Base-by-base conservation (phyloP, 1,140 invertebrate genomes). In the Mamestra configurata region DNA sequence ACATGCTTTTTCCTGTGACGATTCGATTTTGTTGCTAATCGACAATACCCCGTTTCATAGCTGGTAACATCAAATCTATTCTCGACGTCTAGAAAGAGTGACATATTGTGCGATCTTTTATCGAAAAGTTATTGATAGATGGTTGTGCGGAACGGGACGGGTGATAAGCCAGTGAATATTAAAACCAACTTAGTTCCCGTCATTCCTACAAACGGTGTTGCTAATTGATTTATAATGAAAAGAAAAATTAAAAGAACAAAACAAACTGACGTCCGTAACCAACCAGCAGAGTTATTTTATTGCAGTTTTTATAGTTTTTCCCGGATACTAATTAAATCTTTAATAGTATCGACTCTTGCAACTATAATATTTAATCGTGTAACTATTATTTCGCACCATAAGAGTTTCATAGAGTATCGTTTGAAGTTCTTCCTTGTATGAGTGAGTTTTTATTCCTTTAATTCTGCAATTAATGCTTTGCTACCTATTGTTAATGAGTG, bases 231-330 rank as follows among this genome's bases (percentile, higher is more conserved):
- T 8, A 66, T 20, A 40, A 40, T 10, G 37, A 40, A 31, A 31
- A 5, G 27, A 31, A 31, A 11, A 22, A 43, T 66, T 18, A 43
- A 13, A 40, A 22, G n/a, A 10, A 66, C 7, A 40, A 4, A 22
- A 37, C 10, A 40, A 43, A 66, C 35, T 40, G 37, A 66, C 35
- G 40, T 20, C 18, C 7, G 18, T 43, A 66, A 13, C 61, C 35
- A 40, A 66, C 61, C 22, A 66, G 61, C 35, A 10, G 43, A 40
- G 37, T 43, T 43, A 66, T 66, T 40, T 66, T 43, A 66, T 40
- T 40, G 35, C 37, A 66, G 0, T 66, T 43, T 40, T 66, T 66
- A 66, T 22, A 20, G 13, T 31, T 35, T 66, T 66, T 40, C 61
- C 15, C n/a, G 35, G 61, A 40, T 66, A 43, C 18, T 66, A 43